A percentile compares a stretch with the other conserved stretches of the same genome.
Evolutionary conservation across 2,797 vertebrate genomes (phyloP).

Genomic region (Manis pentadactyla): DNA sequence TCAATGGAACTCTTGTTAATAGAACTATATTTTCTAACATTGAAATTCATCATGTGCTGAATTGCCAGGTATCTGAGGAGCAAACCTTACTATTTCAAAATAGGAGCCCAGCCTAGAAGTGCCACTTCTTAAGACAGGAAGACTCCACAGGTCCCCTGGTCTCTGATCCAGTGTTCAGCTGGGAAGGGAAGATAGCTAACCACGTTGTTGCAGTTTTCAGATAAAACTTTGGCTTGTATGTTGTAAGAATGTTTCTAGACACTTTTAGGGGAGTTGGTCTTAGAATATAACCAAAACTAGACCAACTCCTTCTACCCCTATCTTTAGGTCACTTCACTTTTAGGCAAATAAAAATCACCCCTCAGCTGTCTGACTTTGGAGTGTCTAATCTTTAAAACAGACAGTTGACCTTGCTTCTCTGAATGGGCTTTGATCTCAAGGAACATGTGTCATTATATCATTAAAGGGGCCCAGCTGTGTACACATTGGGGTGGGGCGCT

Average conservation of each 20-base stretch:
- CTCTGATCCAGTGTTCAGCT: neutral
- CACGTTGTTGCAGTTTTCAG: neutral
- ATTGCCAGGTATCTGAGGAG: neutral
- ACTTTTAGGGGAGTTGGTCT: neutral
- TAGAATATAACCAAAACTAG: slow-evolving; percentile 1
- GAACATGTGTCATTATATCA: slow-evolving; percentile 63
- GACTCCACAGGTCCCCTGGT: neutral
- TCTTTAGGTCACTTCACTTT: neutral
- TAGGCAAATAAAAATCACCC: slow-evolving; percentile 63
- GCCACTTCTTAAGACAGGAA: neutral
- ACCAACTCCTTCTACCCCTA: slow-evolving; percentile 27
- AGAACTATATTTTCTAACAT: slow-evolving; percentile 29
- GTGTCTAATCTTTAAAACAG: slow-evolving; percentile 68
- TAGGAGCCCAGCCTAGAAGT: neutral
- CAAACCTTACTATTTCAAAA: neutral
- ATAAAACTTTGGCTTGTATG: neutral
- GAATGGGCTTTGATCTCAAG: slow-evolving; percentile 78
- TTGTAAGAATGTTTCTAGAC: neutral
- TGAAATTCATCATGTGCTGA: neutral
- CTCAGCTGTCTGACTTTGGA: slow-evolving; percentile 32
- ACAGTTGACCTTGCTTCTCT: slow-evolving; percentile 70
- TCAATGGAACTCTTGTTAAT: neutral
- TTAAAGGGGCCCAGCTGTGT: slow-evolving; percentile 74
- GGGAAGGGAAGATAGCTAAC: neutral
- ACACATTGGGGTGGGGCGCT: slow-evolving; percentile 51